Conservation (phyloP, 2,113 vertebrate genomes). For the Myanophis thanlyinensis region DNA sequence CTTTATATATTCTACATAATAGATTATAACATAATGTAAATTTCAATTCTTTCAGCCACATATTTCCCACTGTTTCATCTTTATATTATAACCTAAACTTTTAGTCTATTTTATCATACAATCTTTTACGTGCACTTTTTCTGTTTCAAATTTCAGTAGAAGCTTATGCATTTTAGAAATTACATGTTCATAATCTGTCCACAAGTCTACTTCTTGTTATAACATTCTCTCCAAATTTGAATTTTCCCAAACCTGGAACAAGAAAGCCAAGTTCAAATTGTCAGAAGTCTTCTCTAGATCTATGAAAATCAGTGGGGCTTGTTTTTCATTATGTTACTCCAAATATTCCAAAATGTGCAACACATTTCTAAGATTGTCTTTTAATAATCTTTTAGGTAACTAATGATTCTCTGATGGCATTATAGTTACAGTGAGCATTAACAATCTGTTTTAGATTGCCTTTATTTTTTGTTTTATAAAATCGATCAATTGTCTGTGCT, state of each 20-base stretch:
- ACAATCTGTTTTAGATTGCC: background rate
- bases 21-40: background rate
- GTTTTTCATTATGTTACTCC: background rate
- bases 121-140: background rate
- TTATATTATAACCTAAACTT: background rate
- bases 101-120: background rate
- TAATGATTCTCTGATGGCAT: background rate
- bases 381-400: background rate
- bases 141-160: background rate
- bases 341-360: background rate
- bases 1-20: background rate
- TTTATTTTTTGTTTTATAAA: background rate
- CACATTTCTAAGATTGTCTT: background rate
- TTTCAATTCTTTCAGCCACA: background rate
- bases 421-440: background rate
- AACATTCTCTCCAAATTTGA: background rate
- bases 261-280: background rate
- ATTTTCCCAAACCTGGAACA: background rate
- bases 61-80: background rate
- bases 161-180: background rate
- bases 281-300: background rate
- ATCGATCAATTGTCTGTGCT: background rate
- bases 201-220: background rate
- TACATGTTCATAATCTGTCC: background rate
- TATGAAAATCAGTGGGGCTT: background rate